A percentile compares a stretch with the other conserved stretches of the same genome.
These are phyloP conservation scores for Hirtodrosophila cameraria DNA, from an alignment of 2,888 invertebrate genomes.

Conservation along the genomic window DNA sequence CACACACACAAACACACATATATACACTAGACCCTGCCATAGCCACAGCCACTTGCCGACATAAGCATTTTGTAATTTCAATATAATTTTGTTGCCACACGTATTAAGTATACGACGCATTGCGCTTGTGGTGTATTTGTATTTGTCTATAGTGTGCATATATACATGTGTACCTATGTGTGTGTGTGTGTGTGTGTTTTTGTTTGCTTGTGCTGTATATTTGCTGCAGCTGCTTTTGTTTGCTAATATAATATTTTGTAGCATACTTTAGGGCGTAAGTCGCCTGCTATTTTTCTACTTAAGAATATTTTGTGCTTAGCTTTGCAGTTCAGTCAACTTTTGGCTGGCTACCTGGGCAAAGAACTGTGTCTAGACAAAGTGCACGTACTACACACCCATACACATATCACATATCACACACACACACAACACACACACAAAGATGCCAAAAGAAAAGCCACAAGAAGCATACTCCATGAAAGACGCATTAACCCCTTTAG, in stretches of 20 bases:
- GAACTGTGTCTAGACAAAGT: constrained; percentile 56
- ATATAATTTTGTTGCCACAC: constrained; percentile 65
- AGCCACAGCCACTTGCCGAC: constrained; percentile 16
- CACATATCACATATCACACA: constrained; percentile 14
- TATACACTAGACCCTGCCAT: too few relatives aligned
- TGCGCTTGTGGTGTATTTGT: constrained; percentile 57
- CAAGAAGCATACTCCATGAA: constrained; percentile 53
- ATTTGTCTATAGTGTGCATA: constrained; percentile 10
- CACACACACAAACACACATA: neutral
- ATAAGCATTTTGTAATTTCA: constrained; percentile 66
- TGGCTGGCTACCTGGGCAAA: constrained; percentile 61
- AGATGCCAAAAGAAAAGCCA: constrained; percentile 12
- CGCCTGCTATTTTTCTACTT: constrained; percentile 42
- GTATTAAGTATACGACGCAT: constrained; percentile 65
- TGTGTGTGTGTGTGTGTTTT: constrained; percentile 16
- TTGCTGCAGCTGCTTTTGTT: constrained; percentile 69
- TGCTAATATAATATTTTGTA: constrained; percentile 73
- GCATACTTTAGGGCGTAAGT: constrained; percentile 41
- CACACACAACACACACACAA: constrained; percentile 8
- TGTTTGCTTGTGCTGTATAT: constrained; percentile 22
- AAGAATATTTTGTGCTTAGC: constrained; percentile 43
- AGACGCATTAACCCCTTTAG: constrained; percentile 61
- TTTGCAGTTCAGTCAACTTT: constrained; percentile 69
- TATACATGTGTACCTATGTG: too few relatives aligned
- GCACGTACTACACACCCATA: constrained; percentile 8